phyloP scores from a whole-genome alignment of 2,113 vertebrate species.

The Martes martes region DNA sequence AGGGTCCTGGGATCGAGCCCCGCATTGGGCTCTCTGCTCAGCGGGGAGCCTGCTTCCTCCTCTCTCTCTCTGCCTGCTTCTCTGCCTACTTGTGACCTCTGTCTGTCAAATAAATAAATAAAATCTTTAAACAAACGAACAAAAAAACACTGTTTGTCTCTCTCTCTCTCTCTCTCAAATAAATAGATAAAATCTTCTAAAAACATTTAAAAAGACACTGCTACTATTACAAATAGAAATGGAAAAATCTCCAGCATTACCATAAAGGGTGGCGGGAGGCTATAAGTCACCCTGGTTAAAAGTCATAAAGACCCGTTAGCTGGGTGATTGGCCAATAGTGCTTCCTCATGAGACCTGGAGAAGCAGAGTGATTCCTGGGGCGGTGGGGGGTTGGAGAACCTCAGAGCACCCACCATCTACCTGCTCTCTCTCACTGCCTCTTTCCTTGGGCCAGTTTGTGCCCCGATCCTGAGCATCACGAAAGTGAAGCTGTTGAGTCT shows the following conservation, averaged over 20 bases:
- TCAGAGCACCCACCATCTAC: accelerated
- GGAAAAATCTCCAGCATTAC: not conserved
- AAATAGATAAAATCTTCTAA: not conserved
- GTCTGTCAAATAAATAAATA: too few species aligned
- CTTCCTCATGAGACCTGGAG: not conserved
- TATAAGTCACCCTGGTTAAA: not conserved
- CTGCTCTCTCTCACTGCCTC: accelerated
- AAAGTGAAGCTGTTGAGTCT: not conserved
- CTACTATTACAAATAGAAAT: not conserved
- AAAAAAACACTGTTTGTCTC: not conserved
- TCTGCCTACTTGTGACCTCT: too few species aligned
- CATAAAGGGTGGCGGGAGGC: not conserved
- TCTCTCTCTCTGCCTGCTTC: too few species aligned
- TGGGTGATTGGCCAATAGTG: not conserved
- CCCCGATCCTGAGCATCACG: not conserved
- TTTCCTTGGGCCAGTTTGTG: not conserved
- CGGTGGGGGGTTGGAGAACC: accelerated
- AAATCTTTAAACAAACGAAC: too few species aligned
- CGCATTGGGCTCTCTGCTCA: too few species aligned
- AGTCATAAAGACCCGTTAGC: not conserved
- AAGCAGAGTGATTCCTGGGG: not conserved
- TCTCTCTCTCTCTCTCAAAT: not conserved
- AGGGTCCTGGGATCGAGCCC: too few species aligned
- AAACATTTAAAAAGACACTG: not conserved
- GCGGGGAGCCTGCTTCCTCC: too few species aligned